A percentile compares a stretch with the other conserved stretches of the same genome.
These are phyloP conservation scores for Luidia sarsii DNA, from an alignment of 53 echinoderm and acorn worm genomes.

Conservation along the genomic window DNA sequence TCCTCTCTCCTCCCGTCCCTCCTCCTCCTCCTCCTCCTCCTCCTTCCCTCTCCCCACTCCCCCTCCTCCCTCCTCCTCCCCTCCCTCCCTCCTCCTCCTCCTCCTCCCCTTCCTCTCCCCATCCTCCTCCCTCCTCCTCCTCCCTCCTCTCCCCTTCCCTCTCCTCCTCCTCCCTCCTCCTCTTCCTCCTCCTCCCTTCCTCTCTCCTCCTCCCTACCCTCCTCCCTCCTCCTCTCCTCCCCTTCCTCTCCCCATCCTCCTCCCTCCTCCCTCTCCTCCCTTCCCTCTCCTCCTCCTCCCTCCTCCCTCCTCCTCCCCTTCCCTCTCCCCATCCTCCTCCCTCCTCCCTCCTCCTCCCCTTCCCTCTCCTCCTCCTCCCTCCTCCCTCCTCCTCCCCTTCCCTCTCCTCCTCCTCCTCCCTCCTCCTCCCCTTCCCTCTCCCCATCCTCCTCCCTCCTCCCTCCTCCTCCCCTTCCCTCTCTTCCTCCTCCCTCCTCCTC, in stretches of 20 bases:
- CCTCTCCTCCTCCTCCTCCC: neutral
- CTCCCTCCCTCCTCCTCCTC: neutral
- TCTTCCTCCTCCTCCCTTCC: too few species aligned
- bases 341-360: slow-evolving; percentile 5
- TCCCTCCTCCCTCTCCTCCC: neutral
- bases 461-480: neutral
- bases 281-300: neutral
- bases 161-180: too few species aligned
- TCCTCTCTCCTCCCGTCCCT: neutral
- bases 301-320: neutral
- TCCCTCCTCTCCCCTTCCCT: too few species aligned
- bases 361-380: neutral
- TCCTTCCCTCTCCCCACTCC: neutral
- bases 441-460: too few species aligned
- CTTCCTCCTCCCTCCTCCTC: too few species aligned
- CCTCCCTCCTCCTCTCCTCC: neutral
- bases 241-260: slow-evolving; percentile 20
- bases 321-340: too few species aligned
- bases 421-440: neutral
- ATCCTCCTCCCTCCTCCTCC: too few species aligned
- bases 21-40: neutral
- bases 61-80: neutral
- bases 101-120: too few species aligned
- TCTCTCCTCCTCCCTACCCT: too few species aligned
- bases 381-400: neutral